These are phyloP conservation scores for Drosophila pruinosa DNA, from an alignment of 1,140 invertebrate species.

Conservation along the genomic window DNA sequence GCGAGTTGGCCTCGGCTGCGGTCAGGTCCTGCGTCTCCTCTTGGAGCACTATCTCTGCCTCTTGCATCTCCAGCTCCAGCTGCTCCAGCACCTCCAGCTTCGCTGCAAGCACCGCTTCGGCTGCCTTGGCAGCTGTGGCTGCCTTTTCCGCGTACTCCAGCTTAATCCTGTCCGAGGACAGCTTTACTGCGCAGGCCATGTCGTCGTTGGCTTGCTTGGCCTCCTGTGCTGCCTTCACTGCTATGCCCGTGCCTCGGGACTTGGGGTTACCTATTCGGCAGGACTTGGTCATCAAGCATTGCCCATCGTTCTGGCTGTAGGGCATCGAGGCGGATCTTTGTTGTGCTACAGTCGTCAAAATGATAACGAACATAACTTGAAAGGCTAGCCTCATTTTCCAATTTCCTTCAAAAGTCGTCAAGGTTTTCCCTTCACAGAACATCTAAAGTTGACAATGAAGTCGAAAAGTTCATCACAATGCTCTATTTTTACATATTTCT, in stretches of 20 bases:
- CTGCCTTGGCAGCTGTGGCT: slow-evolving; percentile 49
- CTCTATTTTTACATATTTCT: slow-evolving; percentile 40
- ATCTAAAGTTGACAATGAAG: slow-evolving; percentile 12
- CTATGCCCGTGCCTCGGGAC: slow-evolving; percentile 33
- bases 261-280: slow-evolving; percentile 14
- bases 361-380: slow-evolving; percentile 42
- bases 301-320: too few relatives aligned
- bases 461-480: slow-evolving; percentile 26
- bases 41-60: slow-evolving; percentile 48
- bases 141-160: slow-evolving; percentile 62
- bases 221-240: slow-evolving; percentile 53
- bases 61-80: slow-evolving; percentile 59
- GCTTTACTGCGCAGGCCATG: slow-evolving; percentile 49
- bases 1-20: slow-evolving; percentile 33
- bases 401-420: slow-evolving; percentile 10
- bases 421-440: slow-evolving; percentile 11
- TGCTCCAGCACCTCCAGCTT: slow-evolving; percentile 57
- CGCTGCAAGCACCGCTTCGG: slow-evolving; percentile 45
- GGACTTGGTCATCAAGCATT: too few relatives aligned
- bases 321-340: not conserved
- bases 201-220: slow-evolving; percentile 65
- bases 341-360: slow-evolving; percentile 25
- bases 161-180: slow-evolving; percentile 55
- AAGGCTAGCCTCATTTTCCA: slow-evolving; percentile 50
- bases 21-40: slow-evolving; percentile 45